These are phyloP conservation scores for Coreius guichenoti DNA, from an alignment of 2,797 vertebrate genomes.

Conservation along the genomic window DNA sequence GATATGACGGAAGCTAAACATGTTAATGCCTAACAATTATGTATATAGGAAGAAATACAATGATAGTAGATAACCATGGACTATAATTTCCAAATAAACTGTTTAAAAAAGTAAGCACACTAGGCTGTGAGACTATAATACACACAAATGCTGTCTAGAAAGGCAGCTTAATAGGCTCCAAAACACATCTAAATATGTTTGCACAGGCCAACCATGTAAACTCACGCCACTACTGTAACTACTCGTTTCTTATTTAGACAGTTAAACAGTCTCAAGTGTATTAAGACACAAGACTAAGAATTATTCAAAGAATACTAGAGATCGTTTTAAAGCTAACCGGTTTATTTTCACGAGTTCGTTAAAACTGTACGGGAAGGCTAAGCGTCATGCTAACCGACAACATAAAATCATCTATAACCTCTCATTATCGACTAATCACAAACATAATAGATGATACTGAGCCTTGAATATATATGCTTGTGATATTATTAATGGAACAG, in stretches of 20 bases:
- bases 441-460: background rate
- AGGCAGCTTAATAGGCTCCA: fast-evolving
- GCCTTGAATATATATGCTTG: fast-evolving
- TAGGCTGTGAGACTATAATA: background rate
- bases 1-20: background rate
- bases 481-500: background rate
- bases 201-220: background rate
- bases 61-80: fast-evolving
- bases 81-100: background rate
- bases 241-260: background rate
- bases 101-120: background rate
- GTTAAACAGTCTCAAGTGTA: fast-evolving
- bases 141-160: background rate
- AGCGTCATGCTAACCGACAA: constrained; percentile 16
- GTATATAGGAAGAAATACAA: background rate
- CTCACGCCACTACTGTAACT: background rate
- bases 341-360: background rate
- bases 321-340: background rate
- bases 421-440: background rate
- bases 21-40: background rate
- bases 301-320: background rate
- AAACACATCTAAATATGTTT: background rate
- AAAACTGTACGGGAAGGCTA: background rate
- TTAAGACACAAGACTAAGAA: too few species aligned
- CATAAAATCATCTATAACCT: background rate